Evolutionary conservation across 1,140 invertebrate genomes (phyloP).

Genomic region (Anoplophora glabripennis): DNA sequence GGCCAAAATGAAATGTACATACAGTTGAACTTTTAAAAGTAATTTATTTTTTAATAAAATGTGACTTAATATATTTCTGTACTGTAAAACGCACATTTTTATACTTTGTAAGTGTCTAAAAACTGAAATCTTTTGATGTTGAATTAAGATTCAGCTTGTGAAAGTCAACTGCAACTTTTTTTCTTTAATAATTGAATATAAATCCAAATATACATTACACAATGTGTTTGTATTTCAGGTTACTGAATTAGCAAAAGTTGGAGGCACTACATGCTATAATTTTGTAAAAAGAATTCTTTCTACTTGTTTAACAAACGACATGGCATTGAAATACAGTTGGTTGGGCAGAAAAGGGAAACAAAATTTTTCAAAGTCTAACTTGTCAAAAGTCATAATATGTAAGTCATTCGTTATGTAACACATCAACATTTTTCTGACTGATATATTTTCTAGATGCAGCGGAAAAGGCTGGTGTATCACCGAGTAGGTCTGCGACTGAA

Average conservation of each 20-base stretch:
- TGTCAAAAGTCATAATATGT: constrained; percentile 3
- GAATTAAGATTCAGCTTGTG: no score
- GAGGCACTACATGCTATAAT: not conserved
- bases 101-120: no score
- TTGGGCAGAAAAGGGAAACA: constrained; percentile 1
- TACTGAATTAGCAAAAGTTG: not conserved
- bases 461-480: not conserved
- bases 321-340: constrained; percentile 2
- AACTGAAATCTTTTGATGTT: no score
- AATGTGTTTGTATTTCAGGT: constrained; percentile 9
- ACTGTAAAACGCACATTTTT: no score
- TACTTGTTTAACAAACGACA: constrained; percentile 1
- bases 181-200: no score
- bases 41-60: no score
- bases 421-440: not conserved
- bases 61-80: no score
- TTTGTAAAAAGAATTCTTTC: constrained; percentile 1
- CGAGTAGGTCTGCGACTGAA: no score
- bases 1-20: no score
- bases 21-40: no score
- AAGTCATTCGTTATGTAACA: not conserved
- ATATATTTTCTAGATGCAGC: not conserved
- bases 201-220: no score
- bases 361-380: not conserved
- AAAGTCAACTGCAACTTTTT: no score